Base-by-base conservation (phyloP, 35 echinoderm and acorn worm species). In the Heliocidaris tuberculata region DNA sequence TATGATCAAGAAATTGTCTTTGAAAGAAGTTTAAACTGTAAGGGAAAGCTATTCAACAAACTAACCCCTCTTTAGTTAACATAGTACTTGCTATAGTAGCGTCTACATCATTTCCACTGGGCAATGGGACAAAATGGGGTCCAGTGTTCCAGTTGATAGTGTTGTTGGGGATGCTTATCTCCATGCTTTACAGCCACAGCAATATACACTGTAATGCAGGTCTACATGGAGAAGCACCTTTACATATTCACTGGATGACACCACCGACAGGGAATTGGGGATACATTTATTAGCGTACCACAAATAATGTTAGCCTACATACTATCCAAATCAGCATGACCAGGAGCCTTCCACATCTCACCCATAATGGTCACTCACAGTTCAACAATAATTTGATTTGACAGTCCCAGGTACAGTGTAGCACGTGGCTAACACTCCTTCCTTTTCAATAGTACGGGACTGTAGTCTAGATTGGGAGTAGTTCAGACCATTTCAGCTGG, bases 371-470 rank as follows among this genome's bases (percentile, higher is more conserved):
- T 78, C 65, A 78, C 27, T 78, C 65, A 78, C 65, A 78, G 65
- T 78, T 78, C 65, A n/a, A 78, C 65, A 78, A 78, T 78, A 78
- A 78, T 78, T 78, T 78, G 65, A 78, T 78, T 78, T 78, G 65
- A 78, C 65, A 78, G 65, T 78, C 65, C 65, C 27, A 0, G 7
- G 17, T n/a, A 78, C 65, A 27, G 65, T 24, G 7, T 78, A 78
- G 65, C 65, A 78, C 65, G 65, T 78, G 65, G 65, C 65, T n/a
- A 78, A 78, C 65, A 78, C 65, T 78, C 21, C 65, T 78, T 78
- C 65, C 65, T 78, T 78, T 78, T 78, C 65, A 78, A 78, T 78
- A n/a, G 65, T 78, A 78, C 27, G 65, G 65, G 65, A 78, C 65
- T 78, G 65, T 78, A 78, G 65, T 78, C 65, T 78, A n/a, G 65